Evolutionary conservation across 2,797 vertebrate genomes (phyloP), one percentile per base, ranked within the genome.

Genomic region (Malurus leucopterus): DNA sequence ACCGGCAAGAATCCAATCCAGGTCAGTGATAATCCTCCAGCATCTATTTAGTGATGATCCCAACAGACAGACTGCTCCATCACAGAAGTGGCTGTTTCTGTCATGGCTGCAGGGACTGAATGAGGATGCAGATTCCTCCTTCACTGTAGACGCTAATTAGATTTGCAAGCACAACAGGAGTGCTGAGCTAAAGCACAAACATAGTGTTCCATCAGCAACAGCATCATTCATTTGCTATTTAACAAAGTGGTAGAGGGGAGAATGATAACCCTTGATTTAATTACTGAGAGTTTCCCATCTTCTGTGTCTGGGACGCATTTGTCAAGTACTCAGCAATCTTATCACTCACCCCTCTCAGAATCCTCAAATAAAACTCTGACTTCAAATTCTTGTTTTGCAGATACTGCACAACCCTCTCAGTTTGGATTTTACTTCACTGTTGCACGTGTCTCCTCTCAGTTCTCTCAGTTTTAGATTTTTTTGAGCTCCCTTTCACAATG

Each of bases 1-100:
- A 86, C 90, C 64, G 58, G 85, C 64, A 71, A 93, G 54, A 84
- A 81, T 93, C 92, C 89, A 89, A 93, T 93, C 83, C 92, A 86
- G 80, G 83, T 91, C 91, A 84, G 61, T 51, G 92, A 91, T 92
- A 92, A 95, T 93, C 82, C 83, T 84, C 53, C 4, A 7, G 61
- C 73, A 73, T 84, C 77, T 91, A 47, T 78, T 86, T 81, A 91
- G 76, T 2, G 1, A 38, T 67, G 90, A 83, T 85, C 64, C 57
- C 64, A 54, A 34, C 70, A 86, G 92, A 87, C 80, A 93, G 71
- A 55, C 67, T 84, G 59, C 53, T 90, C 82, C 70, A 54, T 67
- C 88, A 67, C 65, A 77, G 8, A 64, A 88, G 41, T 75, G 90
- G 46, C 47, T 72, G 59, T 27, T 69, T 83, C 63, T 90, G 87